Conservation (phyloP, 1,140 invertebrate species). For the Oedothorax gibbosus region DNA sequence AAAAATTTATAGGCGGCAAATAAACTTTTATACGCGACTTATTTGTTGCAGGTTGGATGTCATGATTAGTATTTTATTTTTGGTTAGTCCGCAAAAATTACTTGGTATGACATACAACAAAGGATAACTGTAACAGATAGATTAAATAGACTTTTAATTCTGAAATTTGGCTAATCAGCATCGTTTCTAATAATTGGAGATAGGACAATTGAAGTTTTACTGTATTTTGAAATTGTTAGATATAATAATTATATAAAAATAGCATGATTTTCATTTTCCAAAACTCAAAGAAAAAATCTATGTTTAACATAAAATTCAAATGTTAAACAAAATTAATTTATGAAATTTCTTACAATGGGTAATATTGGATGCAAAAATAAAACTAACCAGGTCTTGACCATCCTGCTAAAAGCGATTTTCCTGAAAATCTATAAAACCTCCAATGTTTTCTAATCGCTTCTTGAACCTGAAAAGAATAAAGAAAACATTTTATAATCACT, state of each 20-base stretch:
- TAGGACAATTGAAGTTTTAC: too few relatives aligned
- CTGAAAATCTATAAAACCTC: conserved; percentile 1
- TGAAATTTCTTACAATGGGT: not conserved
- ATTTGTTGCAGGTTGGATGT: not conserved
- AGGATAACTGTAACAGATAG: too few relatives aligned
- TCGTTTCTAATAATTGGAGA: too few relatives aligned
- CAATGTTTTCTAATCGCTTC: conserved; percentile 38
- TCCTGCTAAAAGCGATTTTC: conserved; percentile 5
- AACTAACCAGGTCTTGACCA: conserved; percentile 26
- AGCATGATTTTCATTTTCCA: not conserved
- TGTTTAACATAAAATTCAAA: not conserved
- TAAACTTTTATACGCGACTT: not conserved
- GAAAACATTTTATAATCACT: not conserved
- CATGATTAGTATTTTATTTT: too few relatives aligned
- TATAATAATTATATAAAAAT: too few relatives aligned
- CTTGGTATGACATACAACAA: too few relatives aligned
- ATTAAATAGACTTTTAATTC: too few relatives aligned
- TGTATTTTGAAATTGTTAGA: too few relatives aligned
- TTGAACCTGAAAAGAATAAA: conserved; percentile 12
- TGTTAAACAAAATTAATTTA: not conserved
- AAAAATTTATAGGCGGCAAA: not conserved
- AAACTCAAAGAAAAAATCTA: not conserved
- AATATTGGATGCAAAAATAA: not conserved
- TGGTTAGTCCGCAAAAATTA: too few relatives aligned
- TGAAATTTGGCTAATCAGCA: too few relatives aligned